Evolutionary conservation across 1,140 invertebrate genomes (phyloP).

Genomic region (Drosophila athabasca): DNA sequence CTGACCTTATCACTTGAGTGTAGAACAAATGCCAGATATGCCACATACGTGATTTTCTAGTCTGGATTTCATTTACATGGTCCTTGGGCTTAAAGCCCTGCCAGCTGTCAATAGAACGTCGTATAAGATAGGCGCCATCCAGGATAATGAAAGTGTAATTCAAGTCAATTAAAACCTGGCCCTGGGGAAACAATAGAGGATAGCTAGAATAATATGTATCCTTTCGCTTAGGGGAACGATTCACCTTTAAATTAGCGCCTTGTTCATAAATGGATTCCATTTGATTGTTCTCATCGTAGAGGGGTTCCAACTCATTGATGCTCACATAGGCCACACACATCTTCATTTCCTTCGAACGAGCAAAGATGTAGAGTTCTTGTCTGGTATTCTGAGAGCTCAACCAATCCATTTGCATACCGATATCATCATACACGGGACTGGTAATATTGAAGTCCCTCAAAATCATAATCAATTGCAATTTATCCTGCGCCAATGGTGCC

Average conservation of each 20-base stretch:
- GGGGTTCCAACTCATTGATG: slow-evolving; percentile 35
- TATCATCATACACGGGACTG: slow-evolving; percentile 9
- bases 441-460: slow-evolving; percentile 13
- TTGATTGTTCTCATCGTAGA: slow-evolving; percentile 34
- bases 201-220: neutral
- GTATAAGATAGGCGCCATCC: slow-evolving; percentile 29
- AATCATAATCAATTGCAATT: slow-evolving; percentile 5
- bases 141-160: slow-evolving; percentile 15
- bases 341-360: neutral
- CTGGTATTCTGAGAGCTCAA: neutral
- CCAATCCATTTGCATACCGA: slow-evolving; percentile 17
- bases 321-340: slow-evolving; percentile 42
- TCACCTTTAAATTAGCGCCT: slow-evolving; percentile 27
- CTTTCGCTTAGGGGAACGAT: no score
- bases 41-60: neutral
- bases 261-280: slow-evolving; percentile 24
- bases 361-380: slow-evolving; percentile 10
- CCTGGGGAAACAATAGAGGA: neutral
- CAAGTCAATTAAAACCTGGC: slow-evolving; percentile 9
- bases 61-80: no score
- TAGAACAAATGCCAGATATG: slow-evolving; percentile 5
- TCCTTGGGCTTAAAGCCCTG: neutral
- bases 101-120: slow-evolving; percentile 15
- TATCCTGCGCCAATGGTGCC: slow-evolving; percentile 1
- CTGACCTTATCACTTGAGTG: slow-evolving; percentile 4